Evolutionary conservation across 2,888 invertebrate genomes (phyloP), one percentile per base, ranked within the genome.

Genomic region (Sesia bembeciformis): DNA sequence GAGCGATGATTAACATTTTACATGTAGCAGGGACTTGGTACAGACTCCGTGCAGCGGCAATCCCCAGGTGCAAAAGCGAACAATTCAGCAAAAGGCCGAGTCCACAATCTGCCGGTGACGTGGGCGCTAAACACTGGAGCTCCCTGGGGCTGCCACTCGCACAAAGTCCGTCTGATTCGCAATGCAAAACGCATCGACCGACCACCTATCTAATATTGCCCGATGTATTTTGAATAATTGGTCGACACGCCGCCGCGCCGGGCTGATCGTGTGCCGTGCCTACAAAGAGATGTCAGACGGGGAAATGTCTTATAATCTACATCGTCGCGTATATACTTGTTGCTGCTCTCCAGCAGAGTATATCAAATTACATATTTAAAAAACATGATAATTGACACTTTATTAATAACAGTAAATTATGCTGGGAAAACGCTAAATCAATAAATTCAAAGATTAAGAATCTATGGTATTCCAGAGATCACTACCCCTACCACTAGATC

Each of bases 201-300:
- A 77, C 76, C 79, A 81, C 83, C 84, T 86, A 87, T 87, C 86
- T 88, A 88, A 88, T 86, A 87, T 84, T 81, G 84, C 77, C 75
- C 76, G 80, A 84, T 85, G 87, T 86, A 85, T 87, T 88, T 85
- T 87, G 88, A 87, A 89, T 88, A 87, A 87, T 88, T 89, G 84
- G 80, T 74, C 76, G 68, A 74, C 70, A 75, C 63, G 71, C 73
- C 71, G 73, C 50, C 7, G 8, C 61, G 61, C 70, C 55, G 69
- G 73, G 77, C 76, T 82, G 84, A 83, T 83, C 84, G 84, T 79
- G 72, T 68, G 67, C 71, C 39, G 75, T 76, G 81, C 41, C 75
- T 76, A 81, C 82, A 84, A 79, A 83, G 85, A 74, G 72, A 5
- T 64, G 66, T 68, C 62, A 64, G 67, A 60, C 63, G 76, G 76